Base-by-base conservation (phyloP, 2,888 invertebrate genomes). In the Ceriagrion tenellum region DNA sequence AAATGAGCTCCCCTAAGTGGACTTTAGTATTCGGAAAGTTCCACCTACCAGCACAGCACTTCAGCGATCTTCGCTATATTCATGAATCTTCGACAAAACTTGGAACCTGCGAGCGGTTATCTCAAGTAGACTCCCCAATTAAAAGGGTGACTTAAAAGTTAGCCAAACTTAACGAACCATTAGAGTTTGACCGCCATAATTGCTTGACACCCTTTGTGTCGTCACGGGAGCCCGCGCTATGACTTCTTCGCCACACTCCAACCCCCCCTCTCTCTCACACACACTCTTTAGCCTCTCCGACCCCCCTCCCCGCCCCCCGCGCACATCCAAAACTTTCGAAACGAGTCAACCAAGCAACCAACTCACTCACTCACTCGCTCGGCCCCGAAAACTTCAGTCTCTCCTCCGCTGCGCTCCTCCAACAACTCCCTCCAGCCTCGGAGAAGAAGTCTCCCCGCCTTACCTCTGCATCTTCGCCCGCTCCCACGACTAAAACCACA, bases 171-270 rank as follows among this genome's bases (percentile, higher is more conserved):
- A 93, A 93, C 69, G 69, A 93, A 47, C 93, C 93, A 93, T 93
- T 74, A 93, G 69, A 93, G 69, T 93, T 69, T 93, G 93, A 93
- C 93, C 93, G 55, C 69, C 93, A 93, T 93, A 93, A 93, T 93
- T 93, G 93, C 47, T 69, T 69, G 69, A 93, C 93, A 93, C 93
- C 93, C 93, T 93, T 93, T 69, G 93, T 47, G 93, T 63, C 69
- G 35, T 26, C 63, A 47, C 40, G 47, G 93, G 40, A 47, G 47
- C 63, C 13, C 47, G 59, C 56, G 91, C 81, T 93, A 93, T 63
- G 69, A 69, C 93, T 93, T 93, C 93, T 69, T 69, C 89, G 47
- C 69, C 18, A 91, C 69, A 63, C 47, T n/a, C 89, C 13, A n/a
- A n/a, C n/a, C 89, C n/a, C 55, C 55, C 89, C 26, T 20, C 12